Evolutionary conservation across 2,797 vertebrate species (phyloP), one percentile per base, ranked within the genome.

Genomic region (Sebastes paucispinis): DNA sequence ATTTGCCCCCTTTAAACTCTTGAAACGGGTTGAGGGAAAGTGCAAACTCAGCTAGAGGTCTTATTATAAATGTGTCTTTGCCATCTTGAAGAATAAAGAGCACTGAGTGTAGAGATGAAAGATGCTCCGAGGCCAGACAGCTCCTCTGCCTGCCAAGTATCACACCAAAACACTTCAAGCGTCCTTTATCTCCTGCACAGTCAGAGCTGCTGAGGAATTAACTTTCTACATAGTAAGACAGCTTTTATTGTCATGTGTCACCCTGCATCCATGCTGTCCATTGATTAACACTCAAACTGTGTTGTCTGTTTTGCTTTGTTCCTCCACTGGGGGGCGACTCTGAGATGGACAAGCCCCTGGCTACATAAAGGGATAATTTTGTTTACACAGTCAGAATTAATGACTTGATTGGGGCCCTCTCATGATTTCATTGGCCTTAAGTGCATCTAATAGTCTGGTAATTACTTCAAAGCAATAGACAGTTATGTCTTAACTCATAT

Each of bases 321-420:
- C 79, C 16, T 84, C 92, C 91, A 92, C 91, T 79, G 25, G 91
- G 55, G 90, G 90, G 92, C 79, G 86, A 82, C 85, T 60, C 22
- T 82, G 85, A 88, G 73, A 13, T 25, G 67, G 29, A 72, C 63
- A 67, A 69, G 67, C 68, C 67, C 32, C 72, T 34, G 67, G 64
- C 72, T 39, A 39, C 36, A 39, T 39, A 39, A 39, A 39, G 36
- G 62, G 54, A 77, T 82, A 1, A 58, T 71, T 76, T 73, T 85
- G 74, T 88, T 90, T 84, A 65, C 83, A 66, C 80, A 72, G 70
- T 84, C 62, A 74, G 78, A 90, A 86, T 80, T 16, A 87, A 85
- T 85, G 69, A 75, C 75, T 87, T 85, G 62, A 87, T 80, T 64
- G 72, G 32, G 47, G 67, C 36, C 62, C 75, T 76, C 57, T 63